A percentile compares a stretch with the other conserved stretches of the same genome.
These are phyloP conservation scores for Sycon ciliatum DNA, from an alignment of 37 sponge, comb jelly and placozoan species.

Conservation along the genomic window DNA sequence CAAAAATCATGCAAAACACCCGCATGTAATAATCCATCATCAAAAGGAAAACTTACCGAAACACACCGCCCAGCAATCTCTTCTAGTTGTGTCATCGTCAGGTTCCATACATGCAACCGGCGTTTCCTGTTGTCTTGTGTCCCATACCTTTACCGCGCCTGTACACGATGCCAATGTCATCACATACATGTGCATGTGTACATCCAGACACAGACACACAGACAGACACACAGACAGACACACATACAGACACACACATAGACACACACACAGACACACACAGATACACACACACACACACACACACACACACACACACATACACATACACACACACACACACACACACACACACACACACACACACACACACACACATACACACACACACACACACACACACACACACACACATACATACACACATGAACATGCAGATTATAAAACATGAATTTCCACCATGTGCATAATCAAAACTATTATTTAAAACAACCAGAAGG, in stretches of 20 bases:
- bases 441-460: no score
- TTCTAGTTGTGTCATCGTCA: slow-evolving; percentile 72
- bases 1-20: no score
- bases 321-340: no score
- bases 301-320: no score
- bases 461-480: no score
- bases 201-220: background rate
- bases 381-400: slow-evolving; percentile 25
- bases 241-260: no score
- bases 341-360: slow-evolving; percentile 3
- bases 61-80: slow-evolving; percentile 97
- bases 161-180: no score
- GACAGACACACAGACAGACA: background rate
- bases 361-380: slow-evolving; percentile 14
- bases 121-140: slow-evolving; percentile 72
- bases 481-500: no score
- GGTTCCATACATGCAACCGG: slow-evolving; percentile 97
- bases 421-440: no score
- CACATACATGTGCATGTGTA: no score
- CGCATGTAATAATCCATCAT: background rate
- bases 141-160: slow-evolving; percentile 99
- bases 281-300: no score
- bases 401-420: background rate
- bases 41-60: slow-evolving; percentile 50
- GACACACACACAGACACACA: no score